Evolutionary conservation across 2,797 vertebrate genomes (phyloP), one percentile per base, ranked within the genome.

Genomic region (Pteropus rufus): DNA sequence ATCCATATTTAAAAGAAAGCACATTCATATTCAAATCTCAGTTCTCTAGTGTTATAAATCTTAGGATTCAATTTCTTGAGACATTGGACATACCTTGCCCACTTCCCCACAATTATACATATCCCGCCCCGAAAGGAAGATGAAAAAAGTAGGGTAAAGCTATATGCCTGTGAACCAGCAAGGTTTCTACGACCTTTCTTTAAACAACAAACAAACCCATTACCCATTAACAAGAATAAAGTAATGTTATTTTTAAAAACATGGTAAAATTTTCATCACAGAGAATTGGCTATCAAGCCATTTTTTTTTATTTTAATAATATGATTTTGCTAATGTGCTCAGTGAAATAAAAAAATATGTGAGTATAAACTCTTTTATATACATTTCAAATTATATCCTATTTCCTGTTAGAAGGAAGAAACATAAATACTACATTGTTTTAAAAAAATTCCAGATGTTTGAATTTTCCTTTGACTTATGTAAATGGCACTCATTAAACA

Each of bases 231-330:
- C 14, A 60, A 8, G 0, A 14, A 82, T 85, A 89, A 83, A 77
- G 1, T 44, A 69, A 87, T 31, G 39, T 46, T 15, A 41, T 86
- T 70, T 72, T 88, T 91, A 93, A 86, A 95, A 49, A 91, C 23
- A 46, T 58, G 24, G 15, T 70, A 82, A 94, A 90, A 89, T 82
- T 73, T 75, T 65, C 60, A 93, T 72, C 65, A 70, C 29, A 75
- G 31, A 92, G 46, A 93, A 88, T 7, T 85, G 10, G 41, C 44
- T 80, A 95, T 73, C 39, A 94, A 86, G 34, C 11, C 91, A 81
- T 34, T 80, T 93, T 94, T 94, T 97, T 95, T 94, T 86, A 96
- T 97, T 95, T 94, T 86, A 96, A 83, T 93, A 89, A 67, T 46
- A 87, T 5, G 11, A 65, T 73, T 92, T 72, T 72, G 18, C 89